Base-by-base conservation (phyloP, 2,113 vertebrate species). In the Hippolais icterina region DNA sequence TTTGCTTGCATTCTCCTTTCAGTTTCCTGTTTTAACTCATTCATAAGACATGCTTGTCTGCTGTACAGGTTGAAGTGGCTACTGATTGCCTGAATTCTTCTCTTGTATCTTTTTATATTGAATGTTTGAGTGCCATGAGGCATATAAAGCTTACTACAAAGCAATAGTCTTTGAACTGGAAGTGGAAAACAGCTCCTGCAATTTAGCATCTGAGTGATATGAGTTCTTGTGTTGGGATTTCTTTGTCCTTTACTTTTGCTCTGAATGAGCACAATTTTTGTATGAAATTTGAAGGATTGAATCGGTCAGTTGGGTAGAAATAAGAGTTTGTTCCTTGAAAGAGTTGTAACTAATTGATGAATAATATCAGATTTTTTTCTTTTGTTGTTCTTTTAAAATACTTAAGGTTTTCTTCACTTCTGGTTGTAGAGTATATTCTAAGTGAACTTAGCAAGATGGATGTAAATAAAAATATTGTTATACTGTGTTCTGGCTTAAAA, bases 1-100 rank as follows among this genome's bases (percentile, higher is more conserved):
- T 93, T 96, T 95, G 20, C 42, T 74, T 87, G n/a, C 33, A 75
- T 90, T 94, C 72, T 70, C 31, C 49, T 47, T 84, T n/a, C 72
- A 64, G 44, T 92, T 89, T 94, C 56, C 52, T 78, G 23, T 31
- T 93, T 81, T 61, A 95, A 84, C 28, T 90, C 35, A 71, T 90
- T 93, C 52, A 87, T 69, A 20, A 80, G 78, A 46, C 11, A 5
- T 5, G 1, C n/a, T 83, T 71, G 27, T 60, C 56, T 84, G 68
- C 42, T 90, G 11, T 41, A 28, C 46, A 31, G 24, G 56, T 63
- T 75, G 74, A 47, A 41, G 64, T 2, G 4, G 28, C 24, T 79
- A 31, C 28, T 7, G 6, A 37, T 50, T 69, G 33, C 52, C 42
- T 77, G 50, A 77, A 35, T 90, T 85, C 37, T 71, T 89, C 59